These are phyloP conservation scores for Carassius carassius DNA, from an alignment of 2,113 vertebrate species.

Conservation along the genomic window DNA sequence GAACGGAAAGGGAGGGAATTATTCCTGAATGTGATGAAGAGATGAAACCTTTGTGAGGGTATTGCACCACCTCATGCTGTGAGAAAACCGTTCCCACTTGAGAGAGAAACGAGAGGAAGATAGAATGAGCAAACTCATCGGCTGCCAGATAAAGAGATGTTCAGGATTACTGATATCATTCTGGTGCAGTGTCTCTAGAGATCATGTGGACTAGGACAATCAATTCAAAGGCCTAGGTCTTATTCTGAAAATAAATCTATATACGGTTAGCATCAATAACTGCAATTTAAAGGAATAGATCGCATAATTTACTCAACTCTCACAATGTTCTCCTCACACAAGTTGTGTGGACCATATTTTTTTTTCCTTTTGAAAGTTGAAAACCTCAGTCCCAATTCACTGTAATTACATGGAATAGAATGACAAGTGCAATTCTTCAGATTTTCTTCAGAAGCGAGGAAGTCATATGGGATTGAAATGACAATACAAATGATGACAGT, in stretches of 20 bases:
- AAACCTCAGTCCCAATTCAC: not conserved
- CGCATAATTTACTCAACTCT: not conserved
- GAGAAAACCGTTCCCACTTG: constrained; percentile 32
- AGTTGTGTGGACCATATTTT: not conserved
- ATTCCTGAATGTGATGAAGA: constrained; percentile 23
- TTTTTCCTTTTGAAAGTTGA: not conserved
- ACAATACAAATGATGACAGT: not conserved
- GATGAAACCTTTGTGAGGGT: constrained; percentile 39
- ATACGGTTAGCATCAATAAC: not conserved
- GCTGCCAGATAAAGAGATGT: not conserved
- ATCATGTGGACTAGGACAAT: not conserved
- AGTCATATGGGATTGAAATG: not conserved
- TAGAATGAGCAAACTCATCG: not conserved
- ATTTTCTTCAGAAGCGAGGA: not conserved
- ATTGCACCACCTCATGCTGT: constrained; percentile 45
- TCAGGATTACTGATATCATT: constrained; percentile 7
- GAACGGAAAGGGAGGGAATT: not conserved
- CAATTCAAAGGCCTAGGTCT: constrained; percentile 4
- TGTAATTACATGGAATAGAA: not conserved
- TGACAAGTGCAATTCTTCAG: not conserved
- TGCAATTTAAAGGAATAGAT: constrained; percentile 6
- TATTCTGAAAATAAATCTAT: constrained; percentile 2
- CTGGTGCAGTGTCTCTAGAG: not conserved
- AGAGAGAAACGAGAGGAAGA: not conserved
- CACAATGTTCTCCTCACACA: not conserved